These are phyloP conservation scores for Apolygus lucorum DNA, from an alignment of 1,140 invertebrate genomes.

Conservation along the genomic window DNA sequence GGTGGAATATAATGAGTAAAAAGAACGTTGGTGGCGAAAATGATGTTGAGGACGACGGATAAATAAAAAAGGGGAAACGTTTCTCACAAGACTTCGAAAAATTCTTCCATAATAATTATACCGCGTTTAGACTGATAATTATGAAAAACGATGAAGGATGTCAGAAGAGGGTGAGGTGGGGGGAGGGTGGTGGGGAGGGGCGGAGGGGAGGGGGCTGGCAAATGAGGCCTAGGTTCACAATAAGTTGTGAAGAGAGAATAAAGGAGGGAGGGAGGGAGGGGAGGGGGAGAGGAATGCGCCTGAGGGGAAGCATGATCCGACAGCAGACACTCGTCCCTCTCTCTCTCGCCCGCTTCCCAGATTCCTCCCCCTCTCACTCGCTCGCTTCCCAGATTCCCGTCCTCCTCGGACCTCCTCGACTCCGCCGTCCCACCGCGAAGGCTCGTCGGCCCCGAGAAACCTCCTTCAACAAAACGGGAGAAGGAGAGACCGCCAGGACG, in stretches of 20 bases:
- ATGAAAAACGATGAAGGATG: not conserved
- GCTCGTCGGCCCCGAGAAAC: not conserved
- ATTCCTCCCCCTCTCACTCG: not conserved
- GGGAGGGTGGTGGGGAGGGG: not conserved
- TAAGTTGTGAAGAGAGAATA: not conserved
- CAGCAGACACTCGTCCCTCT: not conserved
- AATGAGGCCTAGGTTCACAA: not conserved
- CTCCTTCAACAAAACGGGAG: not conserved
- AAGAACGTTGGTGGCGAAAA: not conserved
- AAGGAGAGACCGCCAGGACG: not conserved
- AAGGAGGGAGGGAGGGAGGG: not conserved
- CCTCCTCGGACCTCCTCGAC: not conserved
- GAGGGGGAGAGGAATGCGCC: conserved; percentile 8
- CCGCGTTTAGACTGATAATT: not conserved
- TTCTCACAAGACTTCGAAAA: not conserved
- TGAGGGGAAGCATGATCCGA: conserved; percentile 17
- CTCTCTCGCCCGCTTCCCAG: not conserved
- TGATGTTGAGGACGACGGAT: not conserved
- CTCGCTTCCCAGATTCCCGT: not conserved
- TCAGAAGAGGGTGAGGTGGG: not conserved
- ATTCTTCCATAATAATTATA: not conserved
- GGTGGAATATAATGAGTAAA: no score
- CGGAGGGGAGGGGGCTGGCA: not conserved
- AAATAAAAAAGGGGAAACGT: not conserved
- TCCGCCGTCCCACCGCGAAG: no score